Evolutionary conservation across 2,113 vertebrate species (phyloP), one percentile per base, ranked within the genome.

Genomic region (Syngnathus scovelli): DNA sequence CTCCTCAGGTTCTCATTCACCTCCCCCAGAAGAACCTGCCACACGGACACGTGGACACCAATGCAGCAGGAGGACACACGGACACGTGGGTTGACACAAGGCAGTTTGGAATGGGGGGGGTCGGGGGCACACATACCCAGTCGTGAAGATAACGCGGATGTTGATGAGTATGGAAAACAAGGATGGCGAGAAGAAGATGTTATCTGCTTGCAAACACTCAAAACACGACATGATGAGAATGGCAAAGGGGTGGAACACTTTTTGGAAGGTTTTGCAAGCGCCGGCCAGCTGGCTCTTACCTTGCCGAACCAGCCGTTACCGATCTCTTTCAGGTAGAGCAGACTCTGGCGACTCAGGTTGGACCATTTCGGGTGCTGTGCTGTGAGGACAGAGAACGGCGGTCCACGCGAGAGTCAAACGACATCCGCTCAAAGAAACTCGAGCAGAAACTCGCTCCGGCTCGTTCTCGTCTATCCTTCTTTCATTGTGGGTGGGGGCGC

Each of bases 291-390:
- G 27, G 27, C 27, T 15, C 86, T 85, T 85, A 98, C 96, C 95
- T 98, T 98, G 75, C 96, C 96, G 0, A 99, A 98, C 96, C 96
- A 98, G 79, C 96, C 95, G 1, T 90, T 91, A 8, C 96, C 96
- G 0, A 98, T 95, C 87, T 98, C 96, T 72, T 96, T 96, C 86
- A 98, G 89, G 92, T 95, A 98, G 58, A 97, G 92, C 23, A 98
- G 92, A 80, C 91, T 94, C 87, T 95, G 94, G 67, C 94, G 93
- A 76, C 93, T 85, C 69, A 96, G 85, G 63, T 94, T 94, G 0
- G 93, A 74, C 16, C 94, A 91, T 68, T 92, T 94, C 84, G 94
- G 92, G 71, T 94, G 90, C 72, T 95, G 94, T 74, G 93, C 96
- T 98, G 86, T 64, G 75, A 67, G 37, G 64, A 38, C n/a, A 51